phyloP scores from a whole-genome alignment of 2,888 invertebrate genomes.

The Philereme transversata region DNA sequence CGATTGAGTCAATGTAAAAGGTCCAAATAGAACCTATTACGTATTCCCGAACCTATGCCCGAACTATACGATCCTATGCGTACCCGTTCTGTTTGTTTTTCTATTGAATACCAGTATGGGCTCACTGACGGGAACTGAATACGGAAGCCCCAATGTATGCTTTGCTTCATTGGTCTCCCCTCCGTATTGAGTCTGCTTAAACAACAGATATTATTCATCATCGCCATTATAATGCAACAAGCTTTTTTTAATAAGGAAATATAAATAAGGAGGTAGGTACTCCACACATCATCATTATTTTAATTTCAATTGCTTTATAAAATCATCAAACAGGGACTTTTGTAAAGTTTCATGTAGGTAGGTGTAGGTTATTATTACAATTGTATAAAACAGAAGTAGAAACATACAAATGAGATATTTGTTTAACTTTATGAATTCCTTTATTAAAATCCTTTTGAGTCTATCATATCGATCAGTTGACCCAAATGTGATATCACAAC shows the following conservation, averaged over 20 bases:
- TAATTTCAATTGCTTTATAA: neutral
- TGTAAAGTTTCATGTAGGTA: too few relatives aligned
- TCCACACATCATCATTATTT: too few relatives aligned
- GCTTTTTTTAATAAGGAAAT: too few relatives aligned
- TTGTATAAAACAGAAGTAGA: too few relatives aligned
- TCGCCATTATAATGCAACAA: too few relatives aligned
- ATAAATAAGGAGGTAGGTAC: too few relatives aligned
- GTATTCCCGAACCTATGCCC: too few relatives aligned
- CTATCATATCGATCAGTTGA: neutral
- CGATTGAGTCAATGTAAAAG: too few relatives aligned
- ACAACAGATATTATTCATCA: neutral
- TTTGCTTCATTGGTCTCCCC: constrained; percentile 39
- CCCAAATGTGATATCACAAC: constrained; percentile 3
- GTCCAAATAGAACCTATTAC: constrained; percentile 35
- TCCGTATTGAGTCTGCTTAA: constrained; percentile 1
- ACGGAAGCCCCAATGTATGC: constrained; percentile 57
- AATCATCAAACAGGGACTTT: neutral
- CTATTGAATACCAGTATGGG: constrained; percentile 33
- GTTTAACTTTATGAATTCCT: too few relatives aligned
- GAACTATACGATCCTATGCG: constrained; percentile 39
- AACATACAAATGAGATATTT: too few relatives aligned
- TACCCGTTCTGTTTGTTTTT: constrained; percentile 54
- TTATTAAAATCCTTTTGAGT: too few relatives aligned
- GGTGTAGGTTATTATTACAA: too few relatives aligned
- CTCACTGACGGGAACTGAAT: constrained; percentile 44